phyloP scores from a whole-genome alignment of 1,140 invertebrate genomes.

The Hylaeus volcanicus region DNA sequence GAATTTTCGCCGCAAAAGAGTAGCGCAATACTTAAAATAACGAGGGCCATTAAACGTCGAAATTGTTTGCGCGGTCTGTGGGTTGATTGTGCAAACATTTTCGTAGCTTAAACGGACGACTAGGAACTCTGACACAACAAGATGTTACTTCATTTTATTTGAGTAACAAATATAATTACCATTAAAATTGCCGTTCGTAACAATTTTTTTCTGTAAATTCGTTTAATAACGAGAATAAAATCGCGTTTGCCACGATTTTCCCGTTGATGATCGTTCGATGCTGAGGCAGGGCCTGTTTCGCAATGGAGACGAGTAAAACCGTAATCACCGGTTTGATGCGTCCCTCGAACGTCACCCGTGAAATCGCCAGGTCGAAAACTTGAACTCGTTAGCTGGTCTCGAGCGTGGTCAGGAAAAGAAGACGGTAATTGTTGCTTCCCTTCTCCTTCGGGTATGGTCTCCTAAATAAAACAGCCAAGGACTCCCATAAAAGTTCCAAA shows the following conservation, averaged over 20 bases:
- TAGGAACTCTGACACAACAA: neutral
- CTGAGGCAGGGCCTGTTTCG: neutral
- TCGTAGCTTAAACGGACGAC: too few relatives aligned
- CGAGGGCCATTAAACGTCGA: slow-evolving; percentile 6
- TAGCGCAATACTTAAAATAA: neutral
- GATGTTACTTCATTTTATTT: neutral
- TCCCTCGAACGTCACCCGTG: slow-evolving; percentile 16
- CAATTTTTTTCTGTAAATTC: too few relatives aligned
- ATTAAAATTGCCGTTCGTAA: neutral
- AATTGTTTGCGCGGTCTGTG: neutral
- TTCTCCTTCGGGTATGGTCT: neutral
- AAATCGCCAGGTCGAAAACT: slow-evolving; percentile 12
- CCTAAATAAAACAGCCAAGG: neutral
- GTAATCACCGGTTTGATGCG: slow-evolving; percentile 1
- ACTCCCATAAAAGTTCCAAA: neutral
- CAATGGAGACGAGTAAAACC: neutral
- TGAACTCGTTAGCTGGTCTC: neutral
- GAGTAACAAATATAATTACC: neutral
- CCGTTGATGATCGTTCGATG: neutral
- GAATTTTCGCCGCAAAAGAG: neutral
- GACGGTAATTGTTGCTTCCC: neutral
- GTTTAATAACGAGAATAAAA: neutral
- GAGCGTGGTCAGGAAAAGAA: neutral
- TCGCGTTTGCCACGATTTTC: neutral
- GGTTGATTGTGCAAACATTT: neutral